These are phyloP conservation scores for Argyresthia albistria DNA, from an alignment of 2,888 invertebrate species.

Conservation along the genomic window DNA sequence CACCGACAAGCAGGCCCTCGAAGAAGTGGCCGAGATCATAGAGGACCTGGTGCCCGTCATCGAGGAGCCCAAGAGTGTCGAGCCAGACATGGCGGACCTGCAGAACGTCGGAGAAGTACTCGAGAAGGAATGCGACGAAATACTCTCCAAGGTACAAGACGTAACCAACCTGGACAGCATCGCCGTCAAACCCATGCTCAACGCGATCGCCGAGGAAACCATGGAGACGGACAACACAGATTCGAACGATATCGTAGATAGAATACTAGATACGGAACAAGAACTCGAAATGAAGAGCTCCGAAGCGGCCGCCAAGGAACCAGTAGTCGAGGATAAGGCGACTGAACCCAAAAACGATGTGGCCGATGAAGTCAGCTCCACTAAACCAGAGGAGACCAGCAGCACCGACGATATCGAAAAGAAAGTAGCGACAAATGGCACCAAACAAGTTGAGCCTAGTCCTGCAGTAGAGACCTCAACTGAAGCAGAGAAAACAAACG, in stretches of 20 bases:
- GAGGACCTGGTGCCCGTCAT: constrained; percentile 46
- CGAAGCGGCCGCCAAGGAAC: constrained; percentile 13
- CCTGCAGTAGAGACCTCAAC: constrained; percentile 11
- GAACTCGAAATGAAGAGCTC: constrained; percentile 36
- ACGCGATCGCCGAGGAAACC: constrained; percentile 44
- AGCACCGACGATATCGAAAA: neutral
- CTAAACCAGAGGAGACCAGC: constrained; percentile 1
- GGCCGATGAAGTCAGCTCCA: constrained; percentile 11
- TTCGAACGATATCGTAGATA: constrained; percentile 50
- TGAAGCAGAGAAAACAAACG: neutral
- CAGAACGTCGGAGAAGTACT: constrained; percentile 53
- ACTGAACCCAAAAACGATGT: constrained; percentile 7
- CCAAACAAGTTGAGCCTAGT: neutral
- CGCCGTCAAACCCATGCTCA: constrained; percentile 45
- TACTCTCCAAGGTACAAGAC: constrained; percentile 57
- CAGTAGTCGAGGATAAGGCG: constrained; percentile 11
- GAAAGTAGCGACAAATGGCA: neutral
- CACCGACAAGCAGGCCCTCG: constrained; percentile 27
- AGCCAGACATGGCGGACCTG: constrained; percentile 45
- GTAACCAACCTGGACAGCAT: constrained; percentile 56
- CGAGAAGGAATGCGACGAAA: constrained; percentile 64
- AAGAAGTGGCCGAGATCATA: constrained; percentile 37
- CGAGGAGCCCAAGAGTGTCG: constrained; percentile 37
- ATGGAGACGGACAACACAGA: constrained; percentile 52
- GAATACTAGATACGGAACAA: constrained; percentile 50